Percentiles rank a stretch among this genome's conserved stretches.
Conservation (phyloP, 2,113 vertebrate genomes). For the Caloenas nicobarica region DNA sequence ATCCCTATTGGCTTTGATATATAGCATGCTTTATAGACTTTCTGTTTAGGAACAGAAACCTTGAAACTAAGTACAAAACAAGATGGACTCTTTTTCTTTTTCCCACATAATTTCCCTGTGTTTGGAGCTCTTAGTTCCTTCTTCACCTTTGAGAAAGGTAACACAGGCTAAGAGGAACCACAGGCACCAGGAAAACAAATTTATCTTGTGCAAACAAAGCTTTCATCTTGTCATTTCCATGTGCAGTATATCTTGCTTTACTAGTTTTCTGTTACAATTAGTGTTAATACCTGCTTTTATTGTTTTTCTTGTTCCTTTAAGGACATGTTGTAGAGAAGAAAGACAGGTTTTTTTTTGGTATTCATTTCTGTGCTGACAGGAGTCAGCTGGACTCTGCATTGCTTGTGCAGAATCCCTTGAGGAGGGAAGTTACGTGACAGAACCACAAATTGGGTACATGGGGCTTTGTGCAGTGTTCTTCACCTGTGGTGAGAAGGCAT, state of each 20-base stretch:
- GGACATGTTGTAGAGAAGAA: not conserved
- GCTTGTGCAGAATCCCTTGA: not conserved
- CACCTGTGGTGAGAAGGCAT: not conserved
- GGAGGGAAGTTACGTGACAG: not conserved
- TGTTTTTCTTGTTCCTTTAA: conserved; percentile 4
- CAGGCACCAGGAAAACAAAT: not conserved
- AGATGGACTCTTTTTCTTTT: not conserved
- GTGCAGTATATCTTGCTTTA: not conserved
- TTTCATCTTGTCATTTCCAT: not conserved
- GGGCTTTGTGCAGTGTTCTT: not conserved
- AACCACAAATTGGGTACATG: not conserved
- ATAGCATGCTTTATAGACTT: not conserved
- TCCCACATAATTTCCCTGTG: not conserved
- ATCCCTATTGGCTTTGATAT: not conserved
- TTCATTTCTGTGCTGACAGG: not conserved
- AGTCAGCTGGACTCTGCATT: not conserved
- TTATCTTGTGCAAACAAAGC: not conserved
- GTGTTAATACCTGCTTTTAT: not conserved
- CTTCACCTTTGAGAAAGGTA: not conserved
- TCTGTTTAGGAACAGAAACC: not conserved
- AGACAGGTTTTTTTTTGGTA: not conserved
- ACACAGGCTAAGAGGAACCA: not conserved
- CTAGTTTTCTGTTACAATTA: conserved; percentile 4
- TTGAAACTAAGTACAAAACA: not conserved
- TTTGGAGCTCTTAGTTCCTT: not conserved